Base-by-base conservation (phyloP, 2,797 vertebrate genomes). In the Hoplostethus mediterraneus region DNA sequence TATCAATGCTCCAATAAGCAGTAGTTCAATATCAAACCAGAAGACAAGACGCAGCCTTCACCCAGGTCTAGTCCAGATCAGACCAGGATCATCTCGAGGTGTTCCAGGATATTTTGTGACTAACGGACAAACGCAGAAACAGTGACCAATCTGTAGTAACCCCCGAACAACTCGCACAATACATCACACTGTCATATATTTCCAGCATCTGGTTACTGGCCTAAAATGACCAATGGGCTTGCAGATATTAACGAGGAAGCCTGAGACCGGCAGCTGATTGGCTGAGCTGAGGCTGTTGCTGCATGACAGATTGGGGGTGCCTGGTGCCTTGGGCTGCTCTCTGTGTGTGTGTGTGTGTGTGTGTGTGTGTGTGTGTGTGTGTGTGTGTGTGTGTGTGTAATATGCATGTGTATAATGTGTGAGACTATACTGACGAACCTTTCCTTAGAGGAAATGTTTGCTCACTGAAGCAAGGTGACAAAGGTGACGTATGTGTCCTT, bases 361-460 rank as follows among this genome's bases (percentile, higher is more conserved):
- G 48, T 53, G n/a, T 55, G 45, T 61, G 44, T 51, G n/a, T 13
- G n/a, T 6, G 44, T 8, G 33, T 40, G 33, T 53, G 4, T 54
- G 6, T 11, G 36, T 65, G 42, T n/a, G 25, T 55, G 53, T 10
- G 16, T 28, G 44, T 21, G 21, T 21, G 21, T 21, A 1, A 17
- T 57, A 17, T 72, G 48, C 6, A 45, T 77, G 59, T 75, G 71
- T 61, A 42, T 66, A 60, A 66, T 54, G 14, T 36, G 36, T 47
- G 63, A 3, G 21, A 77, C 4, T 28, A 30, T 21, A 55, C 58
- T 44, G 58, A 45, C 59, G 68, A 84, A 87, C 82, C 76, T 90
- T 78, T 90, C 44, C 57, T 42, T 42, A 61, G 74, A 77, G 78
- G 66, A 87, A 89, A 90, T 85, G 77, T 81, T 44, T 44, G 12